These are phyloP conservation scores for Psococerastis gibbosa DNA, from an alignment of 2,888 invertebrate genomes.

Conservation along the genomic window DNA sequence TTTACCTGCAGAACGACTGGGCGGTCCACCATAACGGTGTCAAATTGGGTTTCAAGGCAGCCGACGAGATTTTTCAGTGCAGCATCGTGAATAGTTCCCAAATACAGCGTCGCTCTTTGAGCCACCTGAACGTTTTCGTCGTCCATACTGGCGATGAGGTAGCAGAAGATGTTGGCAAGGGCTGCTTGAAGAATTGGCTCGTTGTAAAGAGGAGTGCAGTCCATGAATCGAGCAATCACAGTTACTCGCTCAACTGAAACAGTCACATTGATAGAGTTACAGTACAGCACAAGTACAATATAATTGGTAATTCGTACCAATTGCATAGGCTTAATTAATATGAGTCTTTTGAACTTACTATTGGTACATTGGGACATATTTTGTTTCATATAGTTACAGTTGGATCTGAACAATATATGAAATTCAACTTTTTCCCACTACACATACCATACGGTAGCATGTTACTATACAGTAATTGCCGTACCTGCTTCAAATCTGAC, in stretches of 20 bases:
- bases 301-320: too few species aligned
- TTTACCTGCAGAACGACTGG: slow-evolving; percentile 68
- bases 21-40: slow-evolving; percentile 87
- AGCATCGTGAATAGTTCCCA: slow-evolving; percentile 82
- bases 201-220: slow-evolving; percentile 66
- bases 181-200: slow-evolving; percentile 77
- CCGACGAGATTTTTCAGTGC: slow-evolving; percentile 65
- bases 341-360: too few species aligned
- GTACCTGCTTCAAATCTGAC: slow-evolving; percentile 77
- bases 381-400: too few species aligned
- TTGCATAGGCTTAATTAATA: too few species aligned
- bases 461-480: too few species aligned
- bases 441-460: too few species aligned
- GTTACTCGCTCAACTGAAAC: slow-evolving; percentile 72
- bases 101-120: slow-evolving; percentile 75
- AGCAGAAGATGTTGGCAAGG: slow-evolving; percentile 90
- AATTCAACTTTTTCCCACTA: too few species aligned
- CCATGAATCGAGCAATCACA: slow-evolving; percentile 82
- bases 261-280: slow-evolving; percentile 11
- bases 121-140: slow-evolving; percentile 90
- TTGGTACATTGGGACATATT: too few species aligned
- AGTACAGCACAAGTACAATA: not conserved
- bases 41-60: slow-evolving; percentile 96
- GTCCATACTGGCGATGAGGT: slow-evolving; percentile 88
- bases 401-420: too few species aligned